phyloP scores from a whole-genome alignment of 1,140 invertebrate genomes.

The Drosophila ohnishii region DNA sequence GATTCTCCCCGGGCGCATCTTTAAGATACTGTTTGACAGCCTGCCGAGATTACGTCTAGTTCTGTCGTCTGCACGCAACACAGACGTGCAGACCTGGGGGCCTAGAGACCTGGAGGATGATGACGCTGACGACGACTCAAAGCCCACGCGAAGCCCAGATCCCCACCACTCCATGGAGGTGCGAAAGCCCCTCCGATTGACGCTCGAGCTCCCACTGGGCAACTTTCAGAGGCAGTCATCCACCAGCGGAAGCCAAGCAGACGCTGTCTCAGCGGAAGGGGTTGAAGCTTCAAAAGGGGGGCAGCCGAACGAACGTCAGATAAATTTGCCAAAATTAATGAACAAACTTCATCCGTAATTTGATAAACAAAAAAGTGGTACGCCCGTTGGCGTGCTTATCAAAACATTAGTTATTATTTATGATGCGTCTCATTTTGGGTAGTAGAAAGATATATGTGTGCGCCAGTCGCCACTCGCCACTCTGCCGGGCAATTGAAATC shows the following conservation, averaged over 20 bases:
- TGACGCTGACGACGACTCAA: constrained; percentile 26
- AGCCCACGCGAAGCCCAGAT: constrained; percentile 30
- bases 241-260: constrained; percentile 44
- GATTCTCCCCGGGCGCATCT: constrained; percentile 34
- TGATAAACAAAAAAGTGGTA: constrained; percentile 49
- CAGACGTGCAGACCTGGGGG: constrained; percentile 5
- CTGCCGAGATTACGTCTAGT: constrained; percentile 59
- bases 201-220: constrained; percentile 33
- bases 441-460: constrained; percentile 5
- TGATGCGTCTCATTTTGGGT: constrained; percentile 36
- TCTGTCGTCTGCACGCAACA: constrained; percentile 45
- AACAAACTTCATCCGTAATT: constrained; percentile 52
- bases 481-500: constrained; percentile 36
- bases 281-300: neutral
- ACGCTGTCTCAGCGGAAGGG: constrained; percentile 34
- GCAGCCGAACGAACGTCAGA: constrained; percentile 1
- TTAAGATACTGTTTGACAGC: constrained; percentile 71
- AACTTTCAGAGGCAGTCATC: constrained; percentile 43
- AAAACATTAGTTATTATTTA: constrained; percentile 62
- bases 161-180: constrained; percentile 18
- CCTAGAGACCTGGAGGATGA: constrained; percentile 29
- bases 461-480: constrained; percentile 15
- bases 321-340: constrained; percentile 55
- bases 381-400: constrained; percentile 32
- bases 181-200: constrained; percentile 25